These are phyloP conservation scores for Scomberomorus guttatus DNA, from an alignment of 2,797 vertebrate species.

Conservation along the genomic window DNA sequence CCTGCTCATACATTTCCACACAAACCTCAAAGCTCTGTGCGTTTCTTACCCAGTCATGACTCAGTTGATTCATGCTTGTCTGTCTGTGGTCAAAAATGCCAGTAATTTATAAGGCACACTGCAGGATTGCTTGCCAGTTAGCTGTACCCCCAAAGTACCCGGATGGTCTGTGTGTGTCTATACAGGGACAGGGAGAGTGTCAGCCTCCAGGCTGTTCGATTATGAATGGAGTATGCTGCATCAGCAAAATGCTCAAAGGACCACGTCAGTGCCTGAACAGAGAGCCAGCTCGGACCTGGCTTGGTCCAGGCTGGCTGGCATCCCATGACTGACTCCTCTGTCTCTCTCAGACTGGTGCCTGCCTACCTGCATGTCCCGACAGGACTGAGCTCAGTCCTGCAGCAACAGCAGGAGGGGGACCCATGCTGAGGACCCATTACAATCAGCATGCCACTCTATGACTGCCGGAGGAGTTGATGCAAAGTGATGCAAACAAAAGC, in stretches of 20 bases:
- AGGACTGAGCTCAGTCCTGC: slow-evolving; percentile 13
- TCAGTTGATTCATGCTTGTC: slow-evolving; percentile 19
- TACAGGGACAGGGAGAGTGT: slow-evolving; percentile 25
- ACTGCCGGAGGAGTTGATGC: not conserved
- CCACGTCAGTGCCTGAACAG: slow-evolving; percentile 51
- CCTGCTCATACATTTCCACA: not conserved
- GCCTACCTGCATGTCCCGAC: slow-evolving; percentile 9
- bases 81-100: slow-evolving; percentile 15
- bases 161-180: slow-evolving; percentile 33
- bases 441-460: not conserved
- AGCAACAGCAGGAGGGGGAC: not conserved
- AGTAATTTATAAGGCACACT: slow-evolving; percentile 31
- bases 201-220: slow-evolving; percentile 62
- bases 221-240: slow-evolving; percentile 64
- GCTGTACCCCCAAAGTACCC: slow-evolving; percentile 19
- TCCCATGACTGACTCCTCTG: slow-evolving; percentile 36
- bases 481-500: not conserved
- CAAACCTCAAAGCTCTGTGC: not conserved
- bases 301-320: slow-evolving; percentile 41
- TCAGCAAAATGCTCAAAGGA: slow-evolving; percentile 67
- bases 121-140: slow-evolving; percentile 17
- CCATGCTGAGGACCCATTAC: not conserved
- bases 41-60: slow-evolving; percentile 38
- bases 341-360: slow-evolving; percentile 34
- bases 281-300: slow-evolving; percentile 45